phyloP scores from a whole-genome alignment of 2,888 invertebrate species.

The Nomada flava region DNA sequence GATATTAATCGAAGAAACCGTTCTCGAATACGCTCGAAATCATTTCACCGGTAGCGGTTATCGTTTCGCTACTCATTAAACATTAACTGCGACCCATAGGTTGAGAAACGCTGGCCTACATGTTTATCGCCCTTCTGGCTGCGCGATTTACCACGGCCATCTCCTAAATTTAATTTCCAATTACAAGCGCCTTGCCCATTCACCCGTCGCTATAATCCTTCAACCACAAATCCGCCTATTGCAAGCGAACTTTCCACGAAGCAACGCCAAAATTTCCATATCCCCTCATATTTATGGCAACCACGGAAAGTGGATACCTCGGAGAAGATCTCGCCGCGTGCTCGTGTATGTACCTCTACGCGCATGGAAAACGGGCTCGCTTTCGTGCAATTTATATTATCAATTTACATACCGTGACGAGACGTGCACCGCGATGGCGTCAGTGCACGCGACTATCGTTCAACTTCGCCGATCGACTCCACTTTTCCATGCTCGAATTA shows the following conservation, averaged over 20 bases:
- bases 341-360: neutral
- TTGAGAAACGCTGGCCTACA: no score
- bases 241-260: neutral
- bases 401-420: conserved; percentile 65
- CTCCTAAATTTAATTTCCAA: conserved; percentile 15
- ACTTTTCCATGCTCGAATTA: conserved; percentile 35
- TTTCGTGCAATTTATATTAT: conserved; percentile 65
- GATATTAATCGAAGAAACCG: no score
- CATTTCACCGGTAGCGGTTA: no score
- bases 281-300: conserved; percentile 7
- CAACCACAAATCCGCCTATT: neutral
- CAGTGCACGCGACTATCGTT: conserved; percentile 42
- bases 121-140: neutral
- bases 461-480: neutral
- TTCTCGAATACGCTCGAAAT: no score
- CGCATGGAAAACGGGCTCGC: conserved; percentile 27
- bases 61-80: no score
- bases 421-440: conserved; percentile 13
- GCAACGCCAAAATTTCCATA: conserved; percentile 4
- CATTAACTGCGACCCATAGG: no score
- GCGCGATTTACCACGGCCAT: neutral
- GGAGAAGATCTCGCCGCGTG: neutral
- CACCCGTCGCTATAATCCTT: neutral
- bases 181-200: neutral
- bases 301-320: conserved; percentile 30